A percentile compares a stretch with the other conserved stretches of the same genome.
phyloP scores from a whole-genome alignment of 1,140 invertebrate species.

The Drosophila nikananu region DNA sequence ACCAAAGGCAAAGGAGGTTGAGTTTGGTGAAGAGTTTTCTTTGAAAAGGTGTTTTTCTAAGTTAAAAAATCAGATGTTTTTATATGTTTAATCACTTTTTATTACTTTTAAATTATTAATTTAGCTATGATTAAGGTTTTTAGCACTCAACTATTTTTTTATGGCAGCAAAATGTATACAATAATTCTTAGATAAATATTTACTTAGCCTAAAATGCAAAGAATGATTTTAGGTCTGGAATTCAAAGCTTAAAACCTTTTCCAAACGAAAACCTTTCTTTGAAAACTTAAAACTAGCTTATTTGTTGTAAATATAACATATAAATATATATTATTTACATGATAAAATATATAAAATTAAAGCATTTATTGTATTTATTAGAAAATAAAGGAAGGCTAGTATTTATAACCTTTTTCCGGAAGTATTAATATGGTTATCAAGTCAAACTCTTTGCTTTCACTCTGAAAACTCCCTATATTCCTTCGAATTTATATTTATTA shows the following conservation, averaged over 20 bases:
- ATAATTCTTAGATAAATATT: not conserved
- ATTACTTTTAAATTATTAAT: too few relatives aligned
- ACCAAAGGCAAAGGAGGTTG: not conserved
- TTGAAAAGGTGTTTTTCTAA: too few relatives aligned
- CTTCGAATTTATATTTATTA: not conserved
- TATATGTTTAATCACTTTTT: not conserved
- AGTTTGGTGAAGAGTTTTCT: not conserved
- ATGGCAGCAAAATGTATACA: not conserved
- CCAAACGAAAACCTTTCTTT: not conserved
- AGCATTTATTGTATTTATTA: not conserved
- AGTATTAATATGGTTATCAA: too few relatives aligned
- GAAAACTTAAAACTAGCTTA: too few relatives aligned
- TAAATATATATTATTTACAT: too few relatives aligned
- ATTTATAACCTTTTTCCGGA: too few relatives aligned
- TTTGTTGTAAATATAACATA: too few relatives aligned
- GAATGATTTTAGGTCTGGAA: too few relatives aligned
- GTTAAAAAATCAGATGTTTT: too few relatives aligned
- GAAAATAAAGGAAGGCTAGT: too few relatives aligned
- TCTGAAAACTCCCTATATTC: not conserved
- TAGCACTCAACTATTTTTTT: not conserved
- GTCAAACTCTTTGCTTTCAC: not conserved
- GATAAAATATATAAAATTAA: not conserved
- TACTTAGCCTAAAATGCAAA: not conserved
- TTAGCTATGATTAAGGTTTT: not conserved
- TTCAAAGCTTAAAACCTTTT: too few relatives aligned